A percentile compares a stretch with the other conserved stretches of the same genome.
Conservation (phyloP, 1,140 invertebrate genomes). For the Steinernema feltiae region DNA sequence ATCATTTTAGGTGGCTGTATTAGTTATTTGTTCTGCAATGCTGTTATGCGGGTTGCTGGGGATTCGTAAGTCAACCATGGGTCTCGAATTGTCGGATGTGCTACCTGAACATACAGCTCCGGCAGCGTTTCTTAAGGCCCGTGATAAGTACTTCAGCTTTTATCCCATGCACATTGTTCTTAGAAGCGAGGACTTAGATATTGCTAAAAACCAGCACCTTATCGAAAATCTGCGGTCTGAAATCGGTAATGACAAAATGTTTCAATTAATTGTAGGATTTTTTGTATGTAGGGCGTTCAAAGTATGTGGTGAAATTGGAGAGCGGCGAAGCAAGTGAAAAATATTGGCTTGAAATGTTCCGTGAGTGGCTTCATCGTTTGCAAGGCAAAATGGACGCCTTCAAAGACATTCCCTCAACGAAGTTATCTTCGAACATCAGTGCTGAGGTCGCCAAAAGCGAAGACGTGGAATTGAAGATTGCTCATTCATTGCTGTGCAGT, state of each 20-base stretch:
- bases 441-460: not conserved
- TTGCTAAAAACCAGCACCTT: conserved; percentile 84
- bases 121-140: conserved; percentile 80
- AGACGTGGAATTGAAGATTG: conserved; percentile 40
- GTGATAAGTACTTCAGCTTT: conserved; percentile 89
- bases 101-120: conserved; percentile 86
- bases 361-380: conserved; percentile 46
- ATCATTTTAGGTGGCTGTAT: conserved; percentile 63
- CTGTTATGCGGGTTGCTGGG: conserved; percentile 68
- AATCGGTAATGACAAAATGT: conserved; percentile 62
- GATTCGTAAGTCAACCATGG: conserved; percentile 66
- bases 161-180: conserved; percentile 95
- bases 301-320: conserved; percentile 52
- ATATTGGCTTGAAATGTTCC: conserved; percentile 53
- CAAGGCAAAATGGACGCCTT: conserved; percentile 43
- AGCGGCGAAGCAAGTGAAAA: conserved; percentile 48
- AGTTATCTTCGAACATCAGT: not conserved
- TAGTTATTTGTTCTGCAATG: conserved; percentile 65
- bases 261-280: conserved; percentile 27
- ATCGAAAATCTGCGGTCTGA: conserved; percentile 87
- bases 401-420: not conserved
- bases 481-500: conserved; percentile 48
- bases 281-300: conserved; percentile 47
- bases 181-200: conserved; percentile 82
- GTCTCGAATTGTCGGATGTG: conserved; percentile 81